Conservation (phyloP, 2,888 invertebrate genomes). For the Gymnosoma rotundatum region DNA sequence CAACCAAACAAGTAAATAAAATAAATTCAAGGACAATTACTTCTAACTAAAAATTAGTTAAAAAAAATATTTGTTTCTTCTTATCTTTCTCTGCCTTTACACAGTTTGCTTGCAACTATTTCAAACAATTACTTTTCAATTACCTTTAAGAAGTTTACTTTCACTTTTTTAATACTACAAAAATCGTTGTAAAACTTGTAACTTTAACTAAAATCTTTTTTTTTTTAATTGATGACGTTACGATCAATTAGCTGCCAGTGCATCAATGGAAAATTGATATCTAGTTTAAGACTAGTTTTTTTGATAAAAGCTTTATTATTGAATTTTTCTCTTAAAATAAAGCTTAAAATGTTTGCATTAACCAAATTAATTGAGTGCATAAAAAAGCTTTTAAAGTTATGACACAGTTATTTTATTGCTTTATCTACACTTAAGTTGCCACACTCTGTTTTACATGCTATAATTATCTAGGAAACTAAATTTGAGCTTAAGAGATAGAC, state of each 20-base stretch:
- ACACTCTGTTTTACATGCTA: too few relatives aligned
- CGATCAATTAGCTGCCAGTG: conserved; percentile 24
- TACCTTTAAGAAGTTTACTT: conserved; percentile 1
- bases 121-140: neutral
- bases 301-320: conserved; percentile 52
- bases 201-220: conserved; percentile 29
- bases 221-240: neutral
- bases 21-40: conserved; percentile 15
- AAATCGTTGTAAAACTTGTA: neutral
- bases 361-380: neutral
- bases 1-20: neutral
- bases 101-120: neutral
- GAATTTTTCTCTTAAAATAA: conserved; percentile 1
- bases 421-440: too few relatives aligned
- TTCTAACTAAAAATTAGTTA: neutral
- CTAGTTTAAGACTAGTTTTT: conserved; percentile 52
- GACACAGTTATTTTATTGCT: too few relatives aligned
- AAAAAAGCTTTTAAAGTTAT: too few relatives aligned
- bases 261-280: conserved; percentile 37
- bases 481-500: too few relatives aligned
- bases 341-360: conserved; percentile 29
- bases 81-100: too few relatives aligned
- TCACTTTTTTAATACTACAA: conserved; percentile 31
- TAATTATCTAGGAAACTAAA: too few relatives aligned
- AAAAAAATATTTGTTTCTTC: neutral